Evolutionary conservation across 92 coral and sea anemone species (phyloP).

Genomic region (Paragorgia papillata): DNA sequence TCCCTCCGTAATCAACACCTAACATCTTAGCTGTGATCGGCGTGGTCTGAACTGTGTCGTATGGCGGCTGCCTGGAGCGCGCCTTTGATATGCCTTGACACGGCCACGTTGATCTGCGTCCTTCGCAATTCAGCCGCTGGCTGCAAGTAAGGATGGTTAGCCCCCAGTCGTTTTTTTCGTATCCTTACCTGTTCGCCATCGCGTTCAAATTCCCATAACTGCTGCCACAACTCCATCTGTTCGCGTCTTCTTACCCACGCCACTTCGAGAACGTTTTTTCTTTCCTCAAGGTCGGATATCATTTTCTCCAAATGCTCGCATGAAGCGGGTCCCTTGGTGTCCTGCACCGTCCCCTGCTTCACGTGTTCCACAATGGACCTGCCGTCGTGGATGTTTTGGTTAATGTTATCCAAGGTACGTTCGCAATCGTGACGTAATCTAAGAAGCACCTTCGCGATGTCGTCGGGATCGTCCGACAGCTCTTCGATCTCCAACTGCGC

Average conservation of each 20-base stretch:
- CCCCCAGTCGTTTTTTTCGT: no score
- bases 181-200: conserved; percentile 92
- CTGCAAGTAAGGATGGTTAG: no score
- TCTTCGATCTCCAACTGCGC: conserved; percentile 93
- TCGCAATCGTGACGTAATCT: conserved; percentile 93
- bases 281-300: conserved; percentile 90
- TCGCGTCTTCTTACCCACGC: conserved; percentile 95
- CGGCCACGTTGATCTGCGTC: no score
- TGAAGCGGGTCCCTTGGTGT: conserved; percentile 86
- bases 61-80: no score
- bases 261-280: conserved; percentile 87
- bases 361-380: conserved; percentile 90
- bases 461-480: conserved; percentile 97
- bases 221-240: conserved; percentile 94
- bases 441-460: conserved; percentile 90
- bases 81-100: no score
- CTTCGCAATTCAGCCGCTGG: no score
- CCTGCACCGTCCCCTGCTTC: conserved; percentile 76
- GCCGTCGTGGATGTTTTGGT: conserved; percentile 94
- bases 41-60: no score
- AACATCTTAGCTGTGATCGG: no score
- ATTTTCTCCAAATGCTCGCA: conserved; percentile 96
- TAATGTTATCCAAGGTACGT: conserved; percentile 88
- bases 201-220: conserved; percentile 92
- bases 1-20: no score